Percentiles rank a stretch among this genome's conserved stretches.
phyloP scores from a whole-genome alignment of 1,140 invertebrate species.

The Diuraphis noxia region DNA sequence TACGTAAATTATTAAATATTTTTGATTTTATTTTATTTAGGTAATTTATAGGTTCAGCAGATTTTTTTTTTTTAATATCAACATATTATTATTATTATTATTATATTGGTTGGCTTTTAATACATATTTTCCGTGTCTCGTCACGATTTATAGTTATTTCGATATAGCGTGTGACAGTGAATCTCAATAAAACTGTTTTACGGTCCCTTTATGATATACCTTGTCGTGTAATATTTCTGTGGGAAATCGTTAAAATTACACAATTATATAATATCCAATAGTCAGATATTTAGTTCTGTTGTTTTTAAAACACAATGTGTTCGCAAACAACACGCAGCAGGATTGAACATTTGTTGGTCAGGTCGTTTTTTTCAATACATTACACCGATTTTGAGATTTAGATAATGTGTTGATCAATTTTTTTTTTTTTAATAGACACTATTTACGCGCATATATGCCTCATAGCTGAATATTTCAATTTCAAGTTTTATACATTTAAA shows the following conservation, averaged over 20 bases:
- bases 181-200: constrained; percentile 4
- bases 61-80: not conserved
- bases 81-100: too few species aligned
- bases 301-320: not conserved
- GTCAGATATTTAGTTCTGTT: not conserved
- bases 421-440: not conserved
- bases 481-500: not conserved
- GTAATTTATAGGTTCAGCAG: not conserved
- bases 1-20: not conserved
- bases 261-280: not conserved
- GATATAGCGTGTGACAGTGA: not conserved
- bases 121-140: not conserved
- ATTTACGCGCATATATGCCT: too few species aligned
- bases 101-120: not conserved
- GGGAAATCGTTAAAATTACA: not conserved
- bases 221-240: not conserved
- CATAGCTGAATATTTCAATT: not conserved
- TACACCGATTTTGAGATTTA: not conserved
- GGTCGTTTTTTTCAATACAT: not conserved
- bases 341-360: not conserved
- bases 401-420: not conserved
- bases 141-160: not conserved
- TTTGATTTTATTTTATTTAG: not conserved
- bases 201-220: not conserved
- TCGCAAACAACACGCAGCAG: not conserved